phyloP scores from a whole-genome alignment of 2,113 vertebrate species.

The Rhagologus leucostigma region DNA sequence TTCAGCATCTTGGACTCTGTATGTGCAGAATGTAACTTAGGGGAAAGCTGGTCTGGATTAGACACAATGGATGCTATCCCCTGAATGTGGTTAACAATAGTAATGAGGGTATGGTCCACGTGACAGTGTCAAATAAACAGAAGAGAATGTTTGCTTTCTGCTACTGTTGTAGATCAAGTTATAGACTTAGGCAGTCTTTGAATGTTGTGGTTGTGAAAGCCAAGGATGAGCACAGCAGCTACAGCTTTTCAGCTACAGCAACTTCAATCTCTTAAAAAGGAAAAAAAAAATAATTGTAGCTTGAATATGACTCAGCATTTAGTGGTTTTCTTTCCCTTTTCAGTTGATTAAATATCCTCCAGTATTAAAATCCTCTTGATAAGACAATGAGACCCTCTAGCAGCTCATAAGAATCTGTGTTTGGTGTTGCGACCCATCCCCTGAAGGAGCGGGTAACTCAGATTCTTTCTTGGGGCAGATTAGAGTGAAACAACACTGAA shows the following conservation, averaged over 20 bases:
- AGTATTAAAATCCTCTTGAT: not conserved
- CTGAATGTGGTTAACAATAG: not conserved
- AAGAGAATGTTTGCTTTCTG: not conserved
- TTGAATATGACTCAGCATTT: not conserved
- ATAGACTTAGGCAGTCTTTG: not conserved
- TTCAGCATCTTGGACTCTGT: not conserved
- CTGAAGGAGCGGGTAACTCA: not conserved
- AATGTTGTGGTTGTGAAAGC: not conserved
- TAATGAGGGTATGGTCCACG: not conserved
- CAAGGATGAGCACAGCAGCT: not conserved
- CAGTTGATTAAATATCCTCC: not conserved
- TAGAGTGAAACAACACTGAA: not conserved
- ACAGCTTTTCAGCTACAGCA: not conserved
- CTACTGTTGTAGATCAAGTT: not conserved
- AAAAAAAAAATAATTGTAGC: not conserved
- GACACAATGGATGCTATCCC: not conserved
- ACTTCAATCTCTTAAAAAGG: not conserved
- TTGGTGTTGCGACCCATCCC: not conserved
- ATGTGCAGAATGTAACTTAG: not conserved
- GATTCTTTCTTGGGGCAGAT: not conserved
- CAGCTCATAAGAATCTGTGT: not conserved
- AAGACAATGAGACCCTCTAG: not conserved
- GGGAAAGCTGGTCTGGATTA: not conserved
- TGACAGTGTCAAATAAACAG: not conserved
- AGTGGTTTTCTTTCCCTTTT: not conserved